phyloP scores from a whole-genome alignment of 1,140 invertebrate species.

The Penaeus indicus region DNA sequence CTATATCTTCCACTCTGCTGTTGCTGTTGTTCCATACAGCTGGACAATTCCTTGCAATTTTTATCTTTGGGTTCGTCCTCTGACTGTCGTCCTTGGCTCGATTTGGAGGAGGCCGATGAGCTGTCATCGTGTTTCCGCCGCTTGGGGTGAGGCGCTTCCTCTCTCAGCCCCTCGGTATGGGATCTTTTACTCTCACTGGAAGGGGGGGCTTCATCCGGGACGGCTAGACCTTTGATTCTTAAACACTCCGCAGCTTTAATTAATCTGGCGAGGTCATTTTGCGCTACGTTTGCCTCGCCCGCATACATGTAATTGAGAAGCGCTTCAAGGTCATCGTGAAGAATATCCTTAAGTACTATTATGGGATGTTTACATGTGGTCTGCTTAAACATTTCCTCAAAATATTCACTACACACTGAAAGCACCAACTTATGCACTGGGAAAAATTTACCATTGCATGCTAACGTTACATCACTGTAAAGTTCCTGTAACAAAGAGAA shows the following conservation, averaged over 20 bases:
- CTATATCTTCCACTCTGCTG: neutral
- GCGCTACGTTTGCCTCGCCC: constrained; percentile 47
- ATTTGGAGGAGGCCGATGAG: neutral
- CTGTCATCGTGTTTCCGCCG: constrained; percentile 35
- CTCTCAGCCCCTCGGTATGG: constrained; percentile 10
- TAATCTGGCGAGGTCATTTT: constrained; percentile 42
- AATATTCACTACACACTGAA: constrained; percentile 50
- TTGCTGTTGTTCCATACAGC: neutral
- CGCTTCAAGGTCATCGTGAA: constrained; percentile 38
- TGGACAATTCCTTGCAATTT: neutral
- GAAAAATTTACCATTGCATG: constrained; percentile 48
- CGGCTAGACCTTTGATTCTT: constrained; percentile 49
- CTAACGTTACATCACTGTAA: constrained; percentile 54
- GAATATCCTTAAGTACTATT: constrained; percentile 46
- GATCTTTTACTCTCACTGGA: constrained; percentile 33
- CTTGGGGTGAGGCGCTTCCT: constrained; percentile 36
- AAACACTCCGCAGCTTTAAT: constrained; percentile 53
- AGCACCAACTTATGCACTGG: constrained; percentile 52
- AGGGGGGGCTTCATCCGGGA: constrained; percentile 26
- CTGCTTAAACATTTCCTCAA: constrained; percentile 54
- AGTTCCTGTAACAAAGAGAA: constrained; percentile 33
- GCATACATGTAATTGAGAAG: constrained; percentile 53
- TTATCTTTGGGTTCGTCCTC: neutral
- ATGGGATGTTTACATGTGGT: constrained; percentile 38
- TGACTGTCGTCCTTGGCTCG: too few relatives aligned